Base-by-base conservation (phyloP, 2,797 vertebrate species). In the Tapirus indicus region DNA sequence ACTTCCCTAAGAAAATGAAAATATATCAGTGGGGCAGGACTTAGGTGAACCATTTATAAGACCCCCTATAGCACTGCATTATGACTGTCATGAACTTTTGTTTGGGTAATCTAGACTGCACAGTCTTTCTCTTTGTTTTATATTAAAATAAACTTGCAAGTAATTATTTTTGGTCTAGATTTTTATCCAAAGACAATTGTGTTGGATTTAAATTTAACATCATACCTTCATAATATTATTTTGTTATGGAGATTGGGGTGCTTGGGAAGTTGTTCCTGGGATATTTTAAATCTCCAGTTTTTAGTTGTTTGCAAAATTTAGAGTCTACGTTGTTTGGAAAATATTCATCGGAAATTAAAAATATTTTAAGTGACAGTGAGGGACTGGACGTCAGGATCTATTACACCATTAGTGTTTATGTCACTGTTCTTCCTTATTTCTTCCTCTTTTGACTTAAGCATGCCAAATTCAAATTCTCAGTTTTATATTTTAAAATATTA, bases 401-500 rank as follows among this genome's bases (percentile, higher is more conserved):
- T 1, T 82, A 35, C 1, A 89, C 1, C 8, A 20, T 64, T 60
- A 54, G 12, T 29, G 35, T 92, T 88, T 80, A 35, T 35, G 18
- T 72, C 64, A 38, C 10, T 8, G 0, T 85, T 89, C 71, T 84
- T 94, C 17, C 49, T 77, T 88, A 20, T 71, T 91, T 97, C 88
- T 97, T 87, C 2, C 20, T 4, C 2, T 23, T 17, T 79, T 68
- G 20, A 91, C 8, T 82, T 82, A 35, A 62, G 5, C 32, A 89
- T 49, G 2, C 3, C 71, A 89, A 92, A 96, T 86, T 6, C 38
- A 64, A 88, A 94, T 56, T 92, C 58, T 92, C 3, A 17, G 3
- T 49, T 21, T 87, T 94, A 80, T 21, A 88, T 96, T 93, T 93
- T 80, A 78, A 66, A 62, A 74, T 95, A 68, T 47, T 72, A 86